A percentile compares a stretch with the other conserved stretches of the same genome.
These are phyloP conservation scores for Cynaeus angustus DNA, from an alignment of 2,888 invertebrate species.

Conservation along the genomic window DNA sequence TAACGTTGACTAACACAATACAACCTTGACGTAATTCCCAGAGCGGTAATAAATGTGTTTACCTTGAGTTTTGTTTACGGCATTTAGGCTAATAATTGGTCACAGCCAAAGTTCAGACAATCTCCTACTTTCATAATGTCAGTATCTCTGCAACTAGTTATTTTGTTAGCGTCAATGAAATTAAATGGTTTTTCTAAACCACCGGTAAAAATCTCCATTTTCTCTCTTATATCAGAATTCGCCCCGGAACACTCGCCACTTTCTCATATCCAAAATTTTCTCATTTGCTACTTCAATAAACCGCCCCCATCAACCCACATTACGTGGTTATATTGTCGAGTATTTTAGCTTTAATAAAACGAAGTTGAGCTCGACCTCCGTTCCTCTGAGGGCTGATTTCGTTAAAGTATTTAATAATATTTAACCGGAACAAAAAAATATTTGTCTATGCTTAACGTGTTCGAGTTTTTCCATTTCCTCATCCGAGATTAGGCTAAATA, in stretches of 20 bases:
- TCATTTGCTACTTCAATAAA: slow-evolving; percentile 42
- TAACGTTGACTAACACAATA: too few species aligned
- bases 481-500: slow-evolving; percentile 45
- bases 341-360: slow-evolving; percentile 39
- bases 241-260: slow-evolving; percentile 18
- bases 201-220: slow-evolving; percentile 5
- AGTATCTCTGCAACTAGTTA: too few species aligned
- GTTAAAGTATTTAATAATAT: slow-evolving; percentile 15
- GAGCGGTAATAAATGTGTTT: too few species aligned
- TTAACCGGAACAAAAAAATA: slow-evolving; percentile 15
- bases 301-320: slow-evolving; percentile 25
- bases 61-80: too few species aligned
- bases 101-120: too few species aligned
- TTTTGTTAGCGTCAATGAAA: background rate
- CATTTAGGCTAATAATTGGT: too few species aligned
- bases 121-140: too few species aligned
- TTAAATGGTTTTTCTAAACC: slow-evolving; percentile 4
- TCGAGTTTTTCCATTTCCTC: slow-evolving; percentile 44
- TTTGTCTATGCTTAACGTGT: slow-evolving; percentile 26
- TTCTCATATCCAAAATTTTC: slow-evolving; percentile 40
- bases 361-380: slow-evolving; percentile 12
- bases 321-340: slow-evolving; percentile 31
- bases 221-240: slow-evolving; percentile 1
- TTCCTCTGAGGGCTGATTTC: slow-evolving; percentile 25
- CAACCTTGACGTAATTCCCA: too few species aligned